These are phyloP conservation scores for Rachycentron canadum DNA, from an alignment of 2,797 vertebrate genomes.

Conservation along the genomic window DNA sequence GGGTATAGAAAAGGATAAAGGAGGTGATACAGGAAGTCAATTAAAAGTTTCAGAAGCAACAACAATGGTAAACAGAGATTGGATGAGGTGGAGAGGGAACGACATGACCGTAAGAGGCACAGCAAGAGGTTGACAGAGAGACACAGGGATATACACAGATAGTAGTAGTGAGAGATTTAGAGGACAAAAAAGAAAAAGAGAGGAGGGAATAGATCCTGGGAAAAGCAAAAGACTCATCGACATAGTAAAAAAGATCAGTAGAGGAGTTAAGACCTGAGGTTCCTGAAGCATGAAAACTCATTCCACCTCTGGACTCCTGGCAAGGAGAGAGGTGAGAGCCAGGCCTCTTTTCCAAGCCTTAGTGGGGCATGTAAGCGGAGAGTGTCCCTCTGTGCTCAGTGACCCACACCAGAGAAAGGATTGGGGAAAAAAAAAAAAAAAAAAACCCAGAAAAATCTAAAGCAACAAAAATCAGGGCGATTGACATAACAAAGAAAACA, in stretches of 20 bases:
- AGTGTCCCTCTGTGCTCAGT: conserved; percentile 43
- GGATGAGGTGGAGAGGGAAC: conserved; percentile 33
- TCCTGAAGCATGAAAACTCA: conserved; percentile 75
- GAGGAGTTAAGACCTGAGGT: conserved; percentile 64
- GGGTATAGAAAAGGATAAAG: conserved; percentile 27
- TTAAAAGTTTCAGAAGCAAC: conserved; percentile 62
- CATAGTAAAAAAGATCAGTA: conserved; percentile 65
- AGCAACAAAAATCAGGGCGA: not conserved
- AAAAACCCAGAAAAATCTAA: no score
- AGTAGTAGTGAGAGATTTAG: conserved; percentile 28
- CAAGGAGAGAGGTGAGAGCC: conserved; percentile 36
- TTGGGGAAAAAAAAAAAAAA: conserved; percentile 3
- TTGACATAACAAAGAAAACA: not conserved
- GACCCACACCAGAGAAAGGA: conserved; percentile 38
- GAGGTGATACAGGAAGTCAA: conserved; percentile 56
- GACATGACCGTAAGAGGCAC: conserved; percentile 17
- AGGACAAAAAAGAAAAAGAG: conserved; percentile 4
- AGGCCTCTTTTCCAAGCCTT: conserved; percentile 40
- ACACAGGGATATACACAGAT: conserved; percentile 24
- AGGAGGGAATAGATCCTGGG: conserved; percentile 39
- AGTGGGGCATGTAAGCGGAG: conserved; percentile 44
- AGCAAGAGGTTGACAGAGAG: conserved; percentile 31
- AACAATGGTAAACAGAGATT: conserved; percentile 51
- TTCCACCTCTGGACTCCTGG: conserved; percentile 75
- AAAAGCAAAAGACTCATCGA: conserved; percentile 56